These are phyloP conservation scores for Micoletzkya japonica DNA, from an alignment of 2,888 invertebrate species.

Conservation along the genomic window DNA sequence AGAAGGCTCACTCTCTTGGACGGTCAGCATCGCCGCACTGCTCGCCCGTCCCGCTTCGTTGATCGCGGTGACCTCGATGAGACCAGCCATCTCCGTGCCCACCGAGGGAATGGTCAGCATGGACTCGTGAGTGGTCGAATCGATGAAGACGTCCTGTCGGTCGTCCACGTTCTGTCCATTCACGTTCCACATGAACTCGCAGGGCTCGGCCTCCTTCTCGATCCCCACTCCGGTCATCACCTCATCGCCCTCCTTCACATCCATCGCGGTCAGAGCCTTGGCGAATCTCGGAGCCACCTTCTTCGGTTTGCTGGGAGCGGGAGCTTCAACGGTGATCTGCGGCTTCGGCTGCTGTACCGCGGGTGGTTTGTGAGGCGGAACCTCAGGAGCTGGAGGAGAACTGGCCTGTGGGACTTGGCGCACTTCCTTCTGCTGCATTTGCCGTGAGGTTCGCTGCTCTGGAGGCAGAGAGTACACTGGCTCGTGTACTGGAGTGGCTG, in stretches of 20 bases:
- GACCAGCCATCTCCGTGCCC: slow-evolving; percentile 38
- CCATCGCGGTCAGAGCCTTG: slow-evolving; percentile 34
- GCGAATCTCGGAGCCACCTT: slow-evolving; percentile 34
- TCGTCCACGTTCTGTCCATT: slow-evolving; percentile 40
- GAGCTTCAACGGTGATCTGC: not conserved
- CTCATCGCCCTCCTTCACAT: slow-evolving; percentile 33
- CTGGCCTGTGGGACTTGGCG: too few species aligned
- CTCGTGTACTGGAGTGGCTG: too few species aligned
- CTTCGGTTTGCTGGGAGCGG: not conserved
- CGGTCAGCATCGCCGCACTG: slow-evolving; percentile 40
- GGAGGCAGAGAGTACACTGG: not conserved
- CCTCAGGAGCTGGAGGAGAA: not conserved
- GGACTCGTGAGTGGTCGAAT: slow-evolving; percentile 45
- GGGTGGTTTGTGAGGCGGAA: not conserved
- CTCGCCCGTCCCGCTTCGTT: slow-evolving; percentile 48
- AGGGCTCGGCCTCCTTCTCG: slow-evolving; percentile 40
- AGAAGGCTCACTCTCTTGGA: slow-evolving; percentile 36
- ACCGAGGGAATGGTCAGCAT: slow-evolving; percentile 41
- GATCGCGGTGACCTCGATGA: slow-evolving; percentile 46
- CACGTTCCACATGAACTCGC: slow-evolving; percentile 53
- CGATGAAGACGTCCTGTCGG: slow-evolving; percentile 38
- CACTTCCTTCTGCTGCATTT: slow-evolving; percentile 4
- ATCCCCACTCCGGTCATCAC: slow-evolving; percentile 40
- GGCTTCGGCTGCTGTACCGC: too few species aligned
- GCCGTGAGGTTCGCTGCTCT: too few species aligned